Evolutionary conservation across 2,797 vertebrate species (phyloP), one percentile per base, ranked within the genome.

Genomic region (Sphenopsis melanotis): DNA sequence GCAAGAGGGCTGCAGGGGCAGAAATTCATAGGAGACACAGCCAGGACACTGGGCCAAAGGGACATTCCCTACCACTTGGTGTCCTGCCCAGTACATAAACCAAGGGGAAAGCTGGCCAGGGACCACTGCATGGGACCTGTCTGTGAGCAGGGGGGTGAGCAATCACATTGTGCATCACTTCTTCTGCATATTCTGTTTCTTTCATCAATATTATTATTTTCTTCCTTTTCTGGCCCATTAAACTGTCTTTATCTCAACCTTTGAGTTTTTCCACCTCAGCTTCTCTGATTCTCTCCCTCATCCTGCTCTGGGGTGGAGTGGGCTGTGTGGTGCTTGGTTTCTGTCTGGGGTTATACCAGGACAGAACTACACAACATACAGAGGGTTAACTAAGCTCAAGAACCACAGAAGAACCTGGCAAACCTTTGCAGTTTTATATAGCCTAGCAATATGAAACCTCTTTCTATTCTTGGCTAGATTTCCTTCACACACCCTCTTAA

Each of bases 391-490:
- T 15, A 50, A 91, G 50, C 56, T 60, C 66, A 52, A 77, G 49
- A 84, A 83, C 47, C 37, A 55, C 0, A 1, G 47, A 74, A 82
- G 72, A 82, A 84, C 75, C 34, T 92, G 87, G 86, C 86, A 92
- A 93, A 66, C 63, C 41, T 76, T 22, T 72, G 30, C n/a, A 66
- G 70, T 81, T 94, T 88, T 81, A 88, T 82, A 93, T 91, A 95
- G 81, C 83, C 41, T 69, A 78, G 91, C 23, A 94, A 94, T 56
- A 82, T 17, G 80, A 95, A 94, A 86, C 76, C 26, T 14, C 26
- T 65, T 95, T 95, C 85, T 95, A 88, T 95, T 95, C 77, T 75
- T 79, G 86, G 59, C 86, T 74, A 37, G 21, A 19, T 87, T 94
- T 82, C 52, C 60, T 82, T 52, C 70, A 63, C 77, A 56, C 37